A percentile compares a stretch with the other conserved stretches of the same genome.
These are phyloP conservation scores for Epirrhoe tristata DNA, from an alignment of 2,888 invertebrate genomes.

Conservation along the genomic window DNA sequence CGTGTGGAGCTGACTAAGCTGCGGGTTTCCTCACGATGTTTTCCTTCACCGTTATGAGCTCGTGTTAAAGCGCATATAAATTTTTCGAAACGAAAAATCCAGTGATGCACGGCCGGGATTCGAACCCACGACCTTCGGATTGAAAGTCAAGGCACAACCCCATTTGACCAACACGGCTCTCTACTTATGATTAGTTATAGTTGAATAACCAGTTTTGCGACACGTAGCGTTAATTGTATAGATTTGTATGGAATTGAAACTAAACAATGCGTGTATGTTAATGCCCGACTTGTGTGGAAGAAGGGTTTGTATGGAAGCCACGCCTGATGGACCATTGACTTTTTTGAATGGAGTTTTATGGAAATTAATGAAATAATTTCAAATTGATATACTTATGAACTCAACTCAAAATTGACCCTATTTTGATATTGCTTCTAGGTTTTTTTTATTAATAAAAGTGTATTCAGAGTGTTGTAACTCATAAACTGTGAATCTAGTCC, in stretches of 20 bases:
- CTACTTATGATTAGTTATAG: slow-evolving; percentile 39
- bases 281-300: slow-evolving; percentile 38
- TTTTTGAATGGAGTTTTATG: slow-evolving; percentile 34
- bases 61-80: too few relatives aligned
- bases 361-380: slow-evolving; percentile 21
- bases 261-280: slow-evolving; percentile 39
- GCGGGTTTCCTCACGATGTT: too few relatives aligned
- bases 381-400: neutral
- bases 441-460: too few relatives aligned
- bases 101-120: too few relatives aligned
- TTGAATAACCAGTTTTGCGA: slow-evolving; percentile 45
- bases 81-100: too few relatives aligned
- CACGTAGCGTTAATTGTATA: slow-evolving; percentile 44
- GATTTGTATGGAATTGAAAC: slow-evolving; percentile 37
- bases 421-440: neutral
- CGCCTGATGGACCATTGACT: slow-evolving; percentile 41
- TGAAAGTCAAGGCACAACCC: too few relatives aligned
- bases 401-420: neutral
- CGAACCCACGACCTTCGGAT: too few relatives aligned
- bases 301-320: slow-evolving; percentile 21
- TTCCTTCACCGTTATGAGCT: too few relatives aligned
- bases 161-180: too few relatives aligned
- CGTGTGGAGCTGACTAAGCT: too few relatives aligned
- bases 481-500: too few relatives aligned
- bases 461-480: too few relatives aligned